Percentiles rank a stretch among this genome's conserved stretches.
Evolutionary conservation across 2,113 vertebrate species (phyloP).

Genomic region (Pimephales promelas): DNA sequence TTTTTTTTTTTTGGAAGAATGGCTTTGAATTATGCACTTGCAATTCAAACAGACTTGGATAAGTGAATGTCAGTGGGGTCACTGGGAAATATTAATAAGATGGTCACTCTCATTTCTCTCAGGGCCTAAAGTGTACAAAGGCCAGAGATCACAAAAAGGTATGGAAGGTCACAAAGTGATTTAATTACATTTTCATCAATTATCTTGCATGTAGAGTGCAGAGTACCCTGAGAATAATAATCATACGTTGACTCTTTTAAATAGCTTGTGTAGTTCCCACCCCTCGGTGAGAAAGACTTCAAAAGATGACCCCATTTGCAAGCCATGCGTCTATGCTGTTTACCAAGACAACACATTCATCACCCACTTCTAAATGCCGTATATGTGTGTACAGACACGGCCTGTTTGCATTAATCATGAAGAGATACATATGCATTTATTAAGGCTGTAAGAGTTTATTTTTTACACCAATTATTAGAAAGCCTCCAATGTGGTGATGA

Average conservation of each 20-base stretch:
- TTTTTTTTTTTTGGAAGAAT: background rate
- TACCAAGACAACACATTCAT: slow-evolving; percentile 13
- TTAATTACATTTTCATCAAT: slow-evolving; percentile 9
- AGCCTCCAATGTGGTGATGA: background rate
- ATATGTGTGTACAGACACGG: slow-evolving; percentile 13
- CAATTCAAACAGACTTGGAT: background rate
- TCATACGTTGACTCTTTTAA: background rate
- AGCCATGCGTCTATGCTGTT: background rate
- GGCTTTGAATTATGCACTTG: background rate
- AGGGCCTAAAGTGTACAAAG: background rate
- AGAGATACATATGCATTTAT: background rate
- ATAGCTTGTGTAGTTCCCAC: background rate
- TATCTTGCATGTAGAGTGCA: background rate
- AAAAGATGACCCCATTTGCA: background rate
- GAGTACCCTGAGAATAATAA: slow-evolving; percentile 12
- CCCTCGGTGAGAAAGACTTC: background rate
- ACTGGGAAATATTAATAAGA: slow-evolving; percentile 11
- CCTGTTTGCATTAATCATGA: slow-evolving; percentile 27
- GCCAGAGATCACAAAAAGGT: background rate
- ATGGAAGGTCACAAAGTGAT: slow-evolving; percentile 17
- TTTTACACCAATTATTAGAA: background rate
- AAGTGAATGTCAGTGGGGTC: background rate
- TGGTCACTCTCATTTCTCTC: background rate
- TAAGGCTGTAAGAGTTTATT: background rate
- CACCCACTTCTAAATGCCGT: slow-evolving; percentile 35